phyloP scores from a whole-genome alignment of 2,888 invertebrate genomes.

The Tetramorium bicarinatum region DNA sequence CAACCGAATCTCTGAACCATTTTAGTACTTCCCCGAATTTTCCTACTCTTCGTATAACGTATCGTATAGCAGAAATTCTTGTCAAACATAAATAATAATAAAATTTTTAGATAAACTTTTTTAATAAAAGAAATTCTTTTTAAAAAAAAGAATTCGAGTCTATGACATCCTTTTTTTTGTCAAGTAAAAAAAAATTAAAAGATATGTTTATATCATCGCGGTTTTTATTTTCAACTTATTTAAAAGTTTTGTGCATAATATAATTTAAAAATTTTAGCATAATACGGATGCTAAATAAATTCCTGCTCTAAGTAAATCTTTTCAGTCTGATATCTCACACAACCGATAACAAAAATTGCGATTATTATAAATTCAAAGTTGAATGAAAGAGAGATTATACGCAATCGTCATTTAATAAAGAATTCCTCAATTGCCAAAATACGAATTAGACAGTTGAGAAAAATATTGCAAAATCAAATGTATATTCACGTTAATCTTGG shows the following conservation, averaged over 20 bases:
- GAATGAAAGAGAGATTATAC: neutral
- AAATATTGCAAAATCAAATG: neutral
- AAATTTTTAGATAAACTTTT: neutral
- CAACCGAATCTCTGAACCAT: slow-evolving; percentile 48
- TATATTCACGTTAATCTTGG: neutral
- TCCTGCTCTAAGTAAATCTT: neutral
- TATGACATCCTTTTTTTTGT: neutral
- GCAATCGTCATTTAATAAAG: neutral
- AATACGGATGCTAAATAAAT: neutral
- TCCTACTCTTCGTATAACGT: slow-evolving; percentile 11
- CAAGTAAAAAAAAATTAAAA: neutral
- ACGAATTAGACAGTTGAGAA: neutral
- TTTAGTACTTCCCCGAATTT: slow-evolving; percentile 19
- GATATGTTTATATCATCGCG: neutral
- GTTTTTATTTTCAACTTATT: neutral
- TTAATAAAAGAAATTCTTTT: neutral
- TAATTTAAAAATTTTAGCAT: too few relatives aligned
- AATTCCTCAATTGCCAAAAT: neutral
- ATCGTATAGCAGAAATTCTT: neutral
- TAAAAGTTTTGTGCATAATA: neutral
- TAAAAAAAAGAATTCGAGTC: neutral
- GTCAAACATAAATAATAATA: neutral
- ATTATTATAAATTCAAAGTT: slow-evolving; percentile 9
- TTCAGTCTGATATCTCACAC: neutral
- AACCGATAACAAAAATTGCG: neutral